Percentiles rank a stretch among this genome's conserved stretches.
Evolutionary conservation across 1,140 invertebrate species (phyloP).

Genomic region (Drosophila aff.): DNA sequence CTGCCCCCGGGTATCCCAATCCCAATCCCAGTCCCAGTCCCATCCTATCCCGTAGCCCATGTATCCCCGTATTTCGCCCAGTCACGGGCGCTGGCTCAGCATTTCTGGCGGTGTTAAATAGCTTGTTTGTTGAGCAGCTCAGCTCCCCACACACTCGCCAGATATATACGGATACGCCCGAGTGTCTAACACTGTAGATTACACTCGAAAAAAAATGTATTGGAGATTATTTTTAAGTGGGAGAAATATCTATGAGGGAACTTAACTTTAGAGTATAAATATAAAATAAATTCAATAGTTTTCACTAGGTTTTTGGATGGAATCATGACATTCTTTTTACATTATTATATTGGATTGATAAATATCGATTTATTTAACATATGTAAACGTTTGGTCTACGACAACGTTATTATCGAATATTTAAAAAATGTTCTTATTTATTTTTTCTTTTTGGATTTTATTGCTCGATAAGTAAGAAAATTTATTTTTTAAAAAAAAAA

Average conservation of each 20-base stretch:
- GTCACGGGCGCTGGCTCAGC: slow-evolving; percentile 75
- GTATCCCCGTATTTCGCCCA: slow-evolving; percentile 52
- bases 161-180: slow-evolving; percentile 44
- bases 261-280: background rate
- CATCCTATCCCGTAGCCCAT: background rate
- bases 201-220: background rate
- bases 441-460: too few relatives aligned
- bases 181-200: slow-evolving; percentile 58
- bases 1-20: slow-evolving; percentile 3
- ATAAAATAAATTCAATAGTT: background rate
- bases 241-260: background rate
- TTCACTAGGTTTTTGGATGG: background rate
- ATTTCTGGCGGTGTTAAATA: slow-evolving; percentile 78
- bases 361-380: too few relatives aligned
- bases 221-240: accelerated
- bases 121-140: slow-evolving; percentile 76
- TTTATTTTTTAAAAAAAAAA: too few relatives aligned
- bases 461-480: too few relatives aligned
- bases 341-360: too few relatives aligned
- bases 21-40: background rate
- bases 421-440: too few relatives aligned
- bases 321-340: background rate
- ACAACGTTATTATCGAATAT: too few relatives aligned
- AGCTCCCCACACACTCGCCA: slow-evolving; percentile 51
- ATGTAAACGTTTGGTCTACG: too few relatives aligned